These are phyloP conservation scores for Tiliqua scincoides DNA, from an alignment of 2,113 vertebrate species.

Conservation along the genomic window DNA sequence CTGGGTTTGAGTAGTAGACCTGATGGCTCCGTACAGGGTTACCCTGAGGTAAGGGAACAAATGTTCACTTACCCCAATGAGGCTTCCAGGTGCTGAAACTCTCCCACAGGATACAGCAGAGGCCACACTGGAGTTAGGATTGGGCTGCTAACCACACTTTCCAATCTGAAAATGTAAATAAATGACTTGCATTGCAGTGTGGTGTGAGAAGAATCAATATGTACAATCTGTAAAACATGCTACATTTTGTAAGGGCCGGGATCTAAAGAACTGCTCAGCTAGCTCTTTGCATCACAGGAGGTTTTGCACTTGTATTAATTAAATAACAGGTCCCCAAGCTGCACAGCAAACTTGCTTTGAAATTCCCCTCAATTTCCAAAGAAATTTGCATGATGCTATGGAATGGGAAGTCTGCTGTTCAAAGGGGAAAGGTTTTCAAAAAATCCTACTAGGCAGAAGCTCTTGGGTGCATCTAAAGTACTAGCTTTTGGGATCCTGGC, in stretches of 20 bases:
- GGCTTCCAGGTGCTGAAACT: no score
- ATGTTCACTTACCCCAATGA: no score
- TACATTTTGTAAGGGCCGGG: background rate
- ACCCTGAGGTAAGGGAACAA: no score
- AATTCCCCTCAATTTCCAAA: background rate
- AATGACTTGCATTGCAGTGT: background rate
- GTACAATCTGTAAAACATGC: background rate
- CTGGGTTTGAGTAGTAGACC: no score
- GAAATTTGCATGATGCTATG: background rate
- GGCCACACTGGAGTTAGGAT: no score
- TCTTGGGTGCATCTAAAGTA: background rate
- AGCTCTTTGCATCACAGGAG: background rate
- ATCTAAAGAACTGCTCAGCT: background rate
- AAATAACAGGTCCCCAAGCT: background rate
- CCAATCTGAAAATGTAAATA: background rate
- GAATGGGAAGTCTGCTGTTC: background rate
- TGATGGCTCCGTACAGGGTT: no score
- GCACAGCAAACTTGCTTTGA: background rate
- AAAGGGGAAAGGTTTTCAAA: background rate
- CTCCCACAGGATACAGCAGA: no score
- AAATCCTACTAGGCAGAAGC: background rate
- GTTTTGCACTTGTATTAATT: background rate
- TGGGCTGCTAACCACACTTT: background rate
- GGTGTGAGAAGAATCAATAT: background rate
- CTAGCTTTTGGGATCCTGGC: conserved; percentile 9